Conservation (phyloP, 2,113 vertebrate genomes). For the Sebastes schlegelii region DNA sequence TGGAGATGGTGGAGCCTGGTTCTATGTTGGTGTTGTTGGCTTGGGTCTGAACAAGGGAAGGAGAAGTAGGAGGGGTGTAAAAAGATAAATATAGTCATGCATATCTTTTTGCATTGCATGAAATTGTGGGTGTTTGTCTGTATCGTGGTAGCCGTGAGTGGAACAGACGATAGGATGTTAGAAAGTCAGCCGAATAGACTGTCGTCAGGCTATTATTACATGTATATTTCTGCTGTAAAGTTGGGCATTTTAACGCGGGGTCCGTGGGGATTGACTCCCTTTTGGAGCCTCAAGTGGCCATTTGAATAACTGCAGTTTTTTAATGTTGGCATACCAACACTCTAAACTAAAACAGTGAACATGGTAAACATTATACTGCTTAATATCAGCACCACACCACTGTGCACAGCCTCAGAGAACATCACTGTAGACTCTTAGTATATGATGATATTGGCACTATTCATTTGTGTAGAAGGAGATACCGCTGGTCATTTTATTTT, state of each 20-base stretch:
- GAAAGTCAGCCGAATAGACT: too few species aligned
- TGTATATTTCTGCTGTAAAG: too few species aligned
- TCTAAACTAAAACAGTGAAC: not conserved
- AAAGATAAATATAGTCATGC: not conserved
- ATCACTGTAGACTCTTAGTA: not conserved
- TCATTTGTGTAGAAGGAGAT: not conserved
- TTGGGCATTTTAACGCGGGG: too few species aligned
- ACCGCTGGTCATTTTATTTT: not conserved
- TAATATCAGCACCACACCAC: not conserved
- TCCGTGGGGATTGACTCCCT: too few species aligned
- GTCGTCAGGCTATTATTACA: too few species aligned
- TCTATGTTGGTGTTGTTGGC: conserved; percentile 62
- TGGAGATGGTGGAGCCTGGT: conserved; percentile 65
- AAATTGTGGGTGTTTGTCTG: not conserved
- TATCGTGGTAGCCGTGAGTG: not conserved
- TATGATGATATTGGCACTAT: not conserved
- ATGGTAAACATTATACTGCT: not conserved
- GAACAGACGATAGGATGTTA: not conserved
- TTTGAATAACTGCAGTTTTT: too few species aligned
- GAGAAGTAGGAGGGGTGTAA: not conserved
- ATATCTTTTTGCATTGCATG: not conserved
- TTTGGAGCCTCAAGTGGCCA: too few species aligned
- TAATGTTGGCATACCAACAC: too few species aligned
- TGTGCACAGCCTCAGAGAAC: not conserved
- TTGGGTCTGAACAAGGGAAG: conserved; percentile 46